A percentile compares a stretch with the other conserved stretches of the same genome.
Evolutionary conservation across 2,113 vertebrate species (phyloP).

Genomic region (Daubentonia madagascariensis): DNA sequence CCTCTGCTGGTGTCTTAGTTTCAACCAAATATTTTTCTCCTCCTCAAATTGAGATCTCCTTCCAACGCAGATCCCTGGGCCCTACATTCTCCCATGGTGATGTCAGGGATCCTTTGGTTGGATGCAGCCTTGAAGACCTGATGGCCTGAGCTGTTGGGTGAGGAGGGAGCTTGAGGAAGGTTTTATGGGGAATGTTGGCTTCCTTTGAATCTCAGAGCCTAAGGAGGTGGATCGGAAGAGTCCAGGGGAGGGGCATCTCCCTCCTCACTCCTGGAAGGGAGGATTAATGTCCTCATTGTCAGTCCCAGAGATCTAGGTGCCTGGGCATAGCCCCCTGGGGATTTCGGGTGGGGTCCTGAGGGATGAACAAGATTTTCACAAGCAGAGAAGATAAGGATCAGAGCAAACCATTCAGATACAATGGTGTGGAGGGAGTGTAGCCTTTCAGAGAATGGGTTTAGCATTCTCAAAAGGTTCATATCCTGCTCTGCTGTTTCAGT

Average conservation of each 20-base stretch:
- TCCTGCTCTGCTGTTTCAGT: not conserved
- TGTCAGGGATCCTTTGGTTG: not conserved
- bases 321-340: not conserved
- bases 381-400: not conserved
- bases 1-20: not conserved
- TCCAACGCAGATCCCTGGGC: not conserved
- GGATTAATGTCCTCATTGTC: not conserved
- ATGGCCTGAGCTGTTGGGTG: fast-evolving
- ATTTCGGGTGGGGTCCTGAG: not conserved
- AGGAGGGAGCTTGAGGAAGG: not conserved
- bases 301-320: not conserved
- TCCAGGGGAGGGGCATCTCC: not conserved
- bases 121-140: not conserved
- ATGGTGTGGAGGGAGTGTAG: not conserved
- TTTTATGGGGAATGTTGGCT: not conserved
- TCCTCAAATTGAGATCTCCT: not conserved
- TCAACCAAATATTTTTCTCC: not conserved
- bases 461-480: not conserved
- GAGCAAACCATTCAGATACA: not conserved
- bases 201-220: not conserved
- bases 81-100: not conserved
- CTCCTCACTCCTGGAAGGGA: not conserved
- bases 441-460: not conserved
- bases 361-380: not conserved
- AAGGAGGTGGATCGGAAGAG: not conserved